Conservation (phyloP, 2,888 invertebrate species). For the Heliconius hortense region DNA sequence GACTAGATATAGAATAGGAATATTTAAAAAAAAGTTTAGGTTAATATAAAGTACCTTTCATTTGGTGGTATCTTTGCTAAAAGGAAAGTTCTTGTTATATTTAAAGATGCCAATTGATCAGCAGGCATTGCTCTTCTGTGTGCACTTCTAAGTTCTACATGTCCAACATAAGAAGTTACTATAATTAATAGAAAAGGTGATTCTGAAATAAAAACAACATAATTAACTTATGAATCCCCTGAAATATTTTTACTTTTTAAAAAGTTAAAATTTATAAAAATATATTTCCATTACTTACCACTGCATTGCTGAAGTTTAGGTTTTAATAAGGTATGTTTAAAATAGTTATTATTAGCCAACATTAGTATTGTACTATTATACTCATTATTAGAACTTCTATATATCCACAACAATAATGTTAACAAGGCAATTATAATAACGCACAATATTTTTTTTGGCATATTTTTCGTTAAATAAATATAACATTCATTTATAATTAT, state of each 20-base stretch:
- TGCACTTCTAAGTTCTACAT: slow-evolving; percentile 86
- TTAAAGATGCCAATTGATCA: slow-evolving; percentile 80
- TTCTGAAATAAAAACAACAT: slow-evolving; percentile 47
- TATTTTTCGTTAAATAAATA: slow-evolving; percentile 33
- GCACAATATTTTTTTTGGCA: slow-evolving; percentile 48
- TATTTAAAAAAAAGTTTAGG: background rate
- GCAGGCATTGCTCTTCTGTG: slow-evolving; percentile 85
- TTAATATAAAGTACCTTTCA: slow-evolving; percentile 62
- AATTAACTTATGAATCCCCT: background rate
- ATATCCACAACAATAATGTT: slow-evolving; percentile 55
- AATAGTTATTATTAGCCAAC: slow-evolving; percentile 49
- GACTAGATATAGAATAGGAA: too few relatives aligned
- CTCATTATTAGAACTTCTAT: slow-evolving; percentile 57
- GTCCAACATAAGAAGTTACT: slow-evolving; percentile 89
- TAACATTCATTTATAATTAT: background rate
- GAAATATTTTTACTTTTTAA: background rate
- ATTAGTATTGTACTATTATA: slow-evolving; percentile 51
- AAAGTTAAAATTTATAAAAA: background rate
- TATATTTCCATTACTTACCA: slow-evolving; percentile 49
- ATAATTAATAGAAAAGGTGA: slow-evolving; percentile 73
- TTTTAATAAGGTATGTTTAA: slow-evolving; percentile 47
- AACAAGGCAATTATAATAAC: slow-evolving; percentile 44
- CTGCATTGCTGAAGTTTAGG: slow-evolving; percentile 53
- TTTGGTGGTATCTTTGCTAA: slow-evolving; percentile 82
- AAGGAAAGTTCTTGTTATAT: slow-evolving; percentile 85